These are phyloP conservation scores for Muricea muricata DNA, from an alignment of 92 coral and sea anemone species.

Conservation along the genomic window DNA sequence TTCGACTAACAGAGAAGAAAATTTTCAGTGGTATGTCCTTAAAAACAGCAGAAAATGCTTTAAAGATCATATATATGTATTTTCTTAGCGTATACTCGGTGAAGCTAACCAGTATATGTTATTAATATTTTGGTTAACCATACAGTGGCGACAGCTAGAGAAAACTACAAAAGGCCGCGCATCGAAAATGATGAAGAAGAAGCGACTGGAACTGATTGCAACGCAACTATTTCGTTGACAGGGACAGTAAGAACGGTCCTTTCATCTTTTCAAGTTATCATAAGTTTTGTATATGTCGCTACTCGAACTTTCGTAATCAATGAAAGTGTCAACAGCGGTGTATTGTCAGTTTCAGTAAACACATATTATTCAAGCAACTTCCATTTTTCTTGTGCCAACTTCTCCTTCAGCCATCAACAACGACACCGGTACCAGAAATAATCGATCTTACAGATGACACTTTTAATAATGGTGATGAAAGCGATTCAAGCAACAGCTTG, in stretches of 20 bases:
- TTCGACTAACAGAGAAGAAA: background rate
- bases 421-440: background rate
- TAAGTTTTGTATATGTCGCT: too few relatives aligned
- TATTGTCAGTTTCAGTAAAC: background rate
- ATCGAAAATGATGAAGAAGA: constrained; percentile 1
- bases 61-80: background rate
- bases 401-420: background rate
- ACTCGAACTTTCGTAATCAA: too few relatives aligned
- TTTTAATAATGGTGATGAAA: background rate
- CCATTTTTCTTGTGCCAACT: too few relatives aligned
- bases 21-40: constrained; percentile 3
- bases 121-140: too few relatives aligned
- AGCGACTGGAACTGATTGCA: background rate
- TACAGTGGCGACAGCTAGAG: too few relatives aligned
- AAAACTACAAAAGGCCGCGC: background rate
- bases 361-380: background rate
- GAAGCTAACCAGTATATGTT: too few relatives aligned
- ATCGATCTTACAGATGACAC: background rate
- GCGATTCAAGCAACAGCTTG: background rate
- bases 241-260: background rate
- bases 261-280: too few relatives aligned
- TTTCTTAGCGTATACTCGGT: too few relatives aligned
- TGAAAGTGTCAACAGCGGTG: too few relatives aligned
- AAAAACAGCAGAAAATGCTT: too few relatives aligned
- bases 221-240: background rate